Evolutionary conservation across 2,113 vertebrate species (phyloP).

Genomic region (Apus apus): DNA sequence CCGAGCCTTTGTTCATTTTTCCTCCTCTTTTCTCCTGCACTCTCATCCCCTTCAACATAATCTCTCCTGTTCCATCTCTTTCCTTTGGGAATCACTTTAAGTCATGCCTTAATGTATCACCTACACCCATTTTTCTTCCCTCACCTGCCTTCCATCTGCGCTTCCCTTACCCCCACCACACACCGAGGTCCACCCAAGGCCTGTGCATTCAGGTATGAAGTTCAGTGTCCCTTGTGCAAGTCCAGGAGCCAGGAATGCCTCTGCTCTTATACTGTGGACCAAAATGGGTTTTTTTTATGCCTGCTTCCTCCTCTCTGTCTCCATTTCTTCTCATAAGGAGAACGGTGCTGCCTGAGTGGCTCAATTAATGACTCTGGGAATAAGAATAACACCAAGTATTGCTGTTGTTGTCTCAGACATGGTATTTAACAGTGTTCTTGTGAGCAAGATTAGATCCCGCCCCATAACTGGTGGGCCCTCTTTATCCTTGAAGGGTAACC

Average conservation of each 20-base stretch:
- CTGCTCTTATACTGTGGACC: not conserved
- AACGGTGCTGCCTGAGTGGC: not conserved
- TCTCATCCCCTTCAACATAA: not conserved
- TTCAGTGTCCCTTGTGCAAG: not conserved
- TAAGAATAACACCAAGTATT: not conserved
- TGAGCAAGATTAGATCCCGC: not conserved
- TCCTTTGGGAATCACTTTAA: not conserved
- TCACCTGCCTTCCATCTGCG: not conserved
- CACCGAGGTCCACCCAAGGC: not conserved
- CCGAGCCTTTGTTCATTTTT: not conserved
- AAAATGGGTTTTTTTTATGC: not conserved
- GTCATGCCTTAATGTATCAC: not conserved
- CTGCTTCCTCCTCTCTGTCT: not conserved
- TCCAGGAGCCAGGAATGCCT: not conserved
- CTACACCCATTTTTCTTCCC: not conserved
- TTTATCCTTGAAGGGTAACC: conserved; percentile 5
- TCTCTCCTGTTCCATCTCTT: not conserved
- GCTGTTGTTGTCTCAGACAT: not conserved
- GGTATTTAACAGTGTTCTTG: not conserved
- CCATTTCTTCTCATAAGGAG: not conserved
- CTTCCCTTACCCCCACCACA: not conserved
- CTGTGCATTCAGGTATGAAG: not conserved
- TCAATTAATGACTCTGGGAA: not conserved
- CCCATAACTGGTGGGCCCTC: not conserved
- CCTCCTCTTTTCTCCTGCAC: not conserved